Base-by-base conservation (phyloP, 2,113 vertebrate genomes). In the Phodopus roborovskii region DNA sequence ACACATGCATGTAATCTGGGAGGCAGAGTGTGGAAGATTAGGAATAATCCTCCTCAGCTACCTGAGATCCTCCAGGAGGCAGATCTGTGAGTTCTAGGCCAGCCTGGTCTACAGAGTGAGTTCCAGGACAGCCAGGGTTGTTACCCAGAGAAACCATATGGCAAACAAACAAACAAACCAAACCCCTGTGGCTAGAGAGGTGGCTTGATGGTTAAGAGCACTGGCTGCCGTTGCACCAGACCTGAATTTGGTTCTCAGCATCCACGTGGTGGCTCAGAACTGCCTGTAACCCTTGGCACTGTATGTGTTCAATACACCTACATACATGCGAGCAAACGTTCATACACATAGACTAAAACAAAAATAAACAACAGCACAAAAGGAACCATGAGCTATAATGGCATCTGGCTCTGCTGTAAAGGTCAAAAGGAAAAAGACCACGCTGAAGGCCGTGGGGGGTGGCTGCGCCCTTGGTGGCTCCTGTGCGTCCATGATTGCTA, bases 401-500 rank as follows among this genome's bases (percentile, higher is more conserved):
- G 17, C 20, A n/a, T 19, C 24, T 85, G 42, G 10, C 56, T 48
- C 88, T 60, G 15, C 6, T 42, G 19, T 93, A 11, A 13, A 75
- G 68, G 15, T 89, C n/a, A 62, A 64, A 82, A 53, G 4, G 66
- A 66, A 28, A 75, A 13, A 16, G 71, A 86, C 56, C 81, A 0
- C 45, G 73, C 24, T 79, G 77, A 73, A 66, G 90, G 28, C 33
- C 93, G 11, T 36, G 79, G 70, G 74, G 83, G 74, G 56, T 87
- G 93, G 5, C 82, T 45, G 58, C 30, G 24, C 15, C 56, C 56
- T 39, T 42, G 53, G 58, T 62, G 82, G 39, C 56, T 39, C 11
- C 28, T 3, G 7, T 15, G 10, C 13, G 13, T 15, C 56, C 60
- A 13, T 62, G 24, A 28, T 15, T 12, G 0, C 58, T 0, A 0